phyloP scores from a whole-genome alignment of 2,888 invertebrate genomes.

The Scaeva pyrastri region DNA sequence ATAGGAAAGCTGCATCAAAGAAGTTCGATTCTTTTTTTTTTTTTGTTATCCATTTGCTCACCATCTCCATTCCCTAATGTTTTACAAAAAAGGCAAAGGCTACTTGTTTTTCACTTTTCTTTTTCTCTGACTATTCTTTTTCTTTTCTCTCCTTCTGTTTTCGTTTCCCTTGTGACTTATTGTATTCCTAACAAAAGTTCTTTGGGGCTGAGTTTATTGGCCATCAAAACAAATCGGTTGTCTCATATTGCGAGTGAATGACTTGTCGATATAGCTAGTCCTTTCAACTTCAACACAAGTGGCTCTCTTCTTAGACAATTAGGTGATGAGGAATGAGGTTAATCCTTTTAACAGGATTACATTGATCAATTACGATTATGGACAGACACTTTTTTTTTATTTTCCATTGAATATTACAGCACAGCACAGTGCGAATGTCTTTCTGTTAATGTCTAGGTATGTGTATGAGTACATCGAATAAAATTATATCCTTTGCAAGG shows the following conservation, averaged over 20 bases:
- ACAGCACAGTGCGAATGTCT: not conserved
- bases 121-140: slow-evolving; percentile 9
- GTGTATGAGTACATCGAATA: too few relatives aligned
- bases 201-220: slow-evolving; percentile 43
- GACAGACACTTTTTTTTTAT: not conserved
- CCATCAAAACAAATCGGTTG: slow-evolving; percentile 44
- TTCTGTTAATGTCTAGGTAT: slow-evolving; percentile 10
- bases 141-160: not conserved
- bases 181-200: slow-evolving; percentile 32
- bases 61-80: not conserved
- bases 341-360: slow-evolving; percentile 12
- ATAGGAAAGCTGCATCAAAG: slow-evolving; percentile 32
- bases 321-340: not conserved
- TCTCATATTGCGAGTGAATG: slow-evolving; percentile 38
- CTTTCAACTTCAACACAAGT: not conserved
- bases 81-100: not conserved
- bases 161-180: slow-evolving; percentile 32
- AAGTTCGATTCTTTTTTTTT: slow-evolving; percentile 19
- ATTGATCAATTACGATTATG: slow-evolving; percentile 19
- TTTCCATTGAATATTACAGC: not conserved
- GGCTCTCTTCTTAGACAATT: slow-evolving; percentile 8
- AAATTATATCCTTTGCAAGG: slow-evolving; percentile 9
- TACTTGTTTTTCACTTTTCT: not conserved
- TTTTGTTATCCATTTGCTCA: slow-evolving; percentile 26
- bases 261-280: slow-evolving; percentile 3